Base-by-base conservation (phyloP, 2,888 invertebrate species). In the Euphydryas editha region DNA sequence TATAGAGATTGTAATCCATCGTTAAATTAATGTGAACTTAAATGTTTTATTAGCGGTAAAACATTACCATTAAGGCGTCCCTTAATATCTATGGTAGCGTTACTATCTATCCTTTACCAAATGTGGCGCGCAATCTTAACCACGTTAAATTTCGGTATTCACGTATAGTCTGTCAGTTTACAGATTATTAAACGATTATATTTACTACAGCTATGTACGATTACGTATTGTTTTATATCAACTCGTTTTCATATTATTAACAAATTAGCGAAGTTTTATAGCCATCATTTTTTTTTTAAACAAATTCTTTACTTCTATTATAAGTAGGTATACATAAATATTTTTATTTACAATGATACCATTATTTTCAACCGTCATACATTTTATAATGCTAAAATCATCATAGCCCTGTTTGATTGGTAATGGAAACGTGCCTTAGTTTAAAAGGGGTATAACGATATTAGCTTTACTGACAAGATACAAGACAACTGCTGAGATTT, bases 41-140 rank as follows among this genome's bases (percentile, higher is more conserved):
- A 61, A 61, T 57, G 54, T 62, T 62, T 62, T 37, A 62, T 56
- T 62, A 57, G 46, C 36, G 21, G 55, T 57, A 57, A 57, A 62
- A 62, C 37, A 54, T 24, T 8, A 15, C 15, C 17, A 5, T 15
- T 15, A 15, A 15, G 54, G n/a, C 3, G 7, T 11, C 42, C n/a
- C 47, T 18, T 47, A 20, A 47, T 47, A 47, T 20, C 47, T n/a
- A 17, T 44, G 6, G 1, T 44, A n/a, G 47, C 18, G 7, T 20
- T 17, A 39, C 11, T 39, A 15, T 44, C 42, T 7, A 30, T 30
- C 30, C 30, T 30, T 30, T 30, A 30, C 30, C 8, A 7, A 30
- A 30, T 30, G 4, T 30, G 8, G 30, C 30, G 30, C 30, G 30
- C 24, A 2, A 30, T 30, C 30, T 30, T 8, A 30, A 30, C 30